Percentiles rank a stretch among this genome's conserved stretches.
phyloP scores from a whole-genome alignment of 2,797 vertebrate species.

The Cercopithecus mitis region DNA sequence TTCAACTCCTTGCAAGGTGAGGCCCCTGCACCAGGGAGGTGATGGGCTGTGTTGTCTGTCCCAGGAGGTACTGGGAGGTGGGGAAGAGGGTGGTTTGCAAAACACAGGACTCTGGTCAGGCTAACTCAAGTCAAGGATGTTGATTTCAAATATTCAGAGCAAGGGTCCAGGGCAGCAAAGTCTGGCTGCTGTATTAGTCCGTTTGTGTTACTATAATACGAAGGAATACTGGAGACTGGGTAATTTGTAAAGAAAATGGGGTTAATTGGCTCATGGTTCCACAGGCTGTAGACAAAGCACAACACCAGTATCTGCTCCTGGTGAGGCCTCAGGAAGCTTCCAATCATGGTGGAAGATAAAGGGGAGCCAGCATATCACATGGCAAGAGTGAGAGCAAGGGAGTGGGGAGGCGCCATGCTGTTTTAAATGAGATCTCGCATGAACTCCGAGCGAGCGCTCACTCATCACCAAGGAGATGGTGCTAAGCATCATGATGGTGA shows the following conservation, averaged over 20 bases:
- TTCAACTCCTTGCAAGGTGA: constrained; percentile 93
- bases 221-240: too few relatives aligned
- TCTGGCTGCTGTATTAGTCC: background rate
- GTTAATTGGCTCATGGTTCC: too few relatives aligned
- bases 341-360: background rate
- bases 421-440: background rate
- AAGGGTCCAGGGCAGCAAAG: background rate
- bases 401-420: background rate
- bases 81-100: too few relatives aligned
- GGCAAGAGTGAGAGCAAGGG: background rate
- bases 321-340: background rate
- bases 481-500: background rate
- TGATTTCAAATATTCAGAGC: background rate
- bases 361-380: too few relatives aligned
- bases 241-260: too few relatives aligned
- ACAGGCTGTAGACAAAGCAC: too few relatives aligned
- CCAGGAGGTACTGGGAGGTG: background rate
- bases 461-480: background rate
- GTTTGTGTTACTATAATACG: background rate
- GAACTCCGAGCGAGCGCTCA: background rate
- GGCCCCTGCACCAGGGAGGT: background rate
- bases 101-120: background rate
- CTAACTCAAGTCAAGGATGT: background rate
- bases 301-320: too few relatives aligned
- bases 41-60: background rate